A percentile compares a stretch with the other conserved stretches of the same genome.
Conservation (phyloP, 2,888 invertebrate genomes). For the Sericinus montela region DNA sequence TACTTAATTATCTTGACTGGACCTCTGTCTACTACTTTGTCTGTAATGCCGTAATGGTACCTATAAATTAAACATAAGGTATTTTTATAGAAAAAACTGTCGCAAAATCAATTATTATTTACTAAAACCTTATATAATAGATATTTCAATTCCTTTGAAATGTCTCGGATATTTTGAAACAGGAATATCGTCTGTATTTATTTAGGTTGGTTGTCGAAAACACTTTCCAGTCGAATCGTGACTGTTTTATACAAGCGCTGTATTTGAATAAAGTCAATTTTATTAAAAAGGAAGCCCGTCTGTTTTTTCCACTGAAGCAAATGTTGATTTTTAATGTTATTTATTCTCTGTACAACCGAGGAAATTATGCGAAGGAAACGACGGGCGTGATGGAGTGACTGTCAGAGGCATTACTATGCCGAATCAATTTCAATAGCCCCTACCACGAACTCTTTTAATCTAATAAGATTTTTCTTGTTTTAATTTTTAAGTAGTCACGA, state of each 20-base stretch:
- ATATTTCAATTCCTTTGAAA: neutral
- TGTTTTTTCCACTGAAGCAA: conserved; percentile 33
- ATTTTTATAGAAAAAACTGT: no score
- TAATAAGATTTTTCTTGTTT: no score
- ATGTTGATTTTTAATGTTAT: conserved; percentile 65
- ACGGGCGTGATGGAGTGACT: conserved; percentile 62
- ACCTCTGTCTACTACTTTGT: no score
- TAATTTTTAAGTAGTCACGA: no score
- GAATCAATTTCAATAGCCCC: conserved; percentile 56
- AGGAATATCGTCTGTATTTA: conserved; percentile 1
- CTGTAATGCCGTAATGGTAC: no score
- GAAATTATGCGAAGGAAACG: conserved; percentile 59
- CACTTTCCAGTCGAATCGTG: neutral
- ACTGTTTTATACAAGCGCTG: conserved; percentile 6
- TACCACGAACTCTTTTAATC: conserved; percentile 31
- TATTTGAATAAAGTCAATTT: conserved; percentile 16
- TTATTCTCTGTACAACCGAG: conserved; percentile 53
- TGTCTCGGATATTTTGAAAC: neutral
- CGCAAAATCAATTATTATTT: neutral
- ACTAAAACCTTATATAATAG: neutral
- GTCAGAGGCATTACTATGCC: conserved; percentile 61
- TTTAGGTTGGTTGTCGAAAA: neutral
- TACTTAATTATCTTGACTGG: no score
- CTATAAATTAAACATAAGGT: no score
- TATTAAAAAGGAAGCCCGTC: conserved; percentile 18